These are phyloP conservation scores for Malacoraja senta DNA, from an alignment of 2,797 vertebrate genomes.

Conservation along the genomic window DNA sequence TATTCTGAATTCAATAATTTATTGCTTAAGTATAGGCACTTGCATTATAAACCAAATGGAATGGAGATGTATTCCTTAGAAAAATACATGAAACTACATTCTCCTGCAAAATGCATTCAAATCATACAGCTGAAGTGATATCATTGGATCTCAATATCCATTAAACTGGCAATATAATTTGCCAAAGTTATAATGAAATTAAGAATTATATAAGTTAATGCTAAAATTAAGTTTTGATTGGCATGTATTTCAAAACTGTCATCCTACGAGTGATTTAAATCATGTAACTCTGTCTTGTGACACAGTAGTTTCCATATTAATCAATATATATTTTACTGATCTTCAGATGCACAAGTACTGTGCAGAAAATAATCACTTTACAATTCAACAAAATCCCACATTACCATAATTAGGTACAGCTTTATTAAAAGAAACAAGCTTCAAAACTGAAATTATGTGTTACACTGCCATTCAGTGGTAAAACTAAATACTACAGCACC, in stretches of 20 bases:
- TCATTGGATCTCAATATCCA: neutral
- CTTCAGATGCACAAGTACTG: neutral
- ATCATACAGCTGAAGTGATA: neutral
- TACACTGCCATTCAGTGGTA: constrained; percentile 10
- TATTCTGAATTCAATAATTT: neutral
- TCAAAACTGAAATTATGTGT: neutral
- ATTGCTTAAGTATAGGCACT: too few species aligned
- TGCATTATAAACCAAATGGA: neutral
- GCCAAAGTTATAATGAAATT: neutral
- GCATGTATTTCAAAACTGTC: neutral
- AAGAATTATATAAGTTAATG: neutral
- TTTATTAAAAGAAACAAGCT: neutral
- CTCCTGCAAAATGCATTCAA: neutral
- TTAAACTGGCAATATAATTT: neutral
- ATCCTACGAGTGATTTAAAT: neutral
- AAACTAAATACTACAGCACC: neutral
- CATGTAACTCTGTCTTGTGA: neutral
- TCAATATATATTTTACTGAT: neutral
- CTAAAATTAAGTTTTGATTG: neutral
- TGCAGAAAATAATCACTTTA: neutral
- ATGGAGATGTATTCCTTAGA: neutral
- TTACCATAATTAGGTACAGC: neutral
- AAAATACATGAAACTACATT: neutral
- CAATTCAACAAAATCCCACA: neutral
- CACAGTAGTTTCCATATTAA: neutral